Evolutionary conservation across 2,888 invertebrate genomes (phyloP), one percentile per base, ranked within the genome.

Genomic region (Mythimna albipuncta): DNA sequence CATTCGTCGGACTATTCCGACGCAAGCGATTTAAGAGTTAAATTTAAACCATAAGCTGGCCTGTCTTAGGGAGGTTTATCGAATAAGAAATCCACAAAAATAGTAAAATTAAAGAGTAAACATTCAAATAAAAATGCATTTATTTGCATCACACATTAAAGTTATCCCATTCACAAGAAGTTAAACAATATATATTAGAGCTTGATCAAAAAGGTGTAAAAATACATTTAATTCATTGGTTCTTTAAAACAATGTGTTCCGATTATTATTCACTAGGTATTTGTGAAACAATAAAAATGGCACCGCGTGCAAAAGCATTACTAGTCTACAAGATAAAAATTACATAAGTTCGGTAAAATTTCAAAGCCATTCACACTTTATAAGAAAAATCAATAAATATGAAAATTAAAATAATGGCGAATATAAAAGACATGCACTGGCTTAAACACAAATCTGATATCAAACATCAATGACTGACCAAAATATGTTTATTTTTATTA

Each of bases 311-410:
- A 59, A 71, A 32, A 69, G 55, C 41, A 64, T 69, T 16, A 58
- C 50, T 79, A 74, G 54, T 32, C 68, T 80, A 83, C 11, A 65
- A 47, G 41, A 75, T 61, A 61, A 64, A 72, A 70, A 55, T 52
- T 75, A 82, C 65, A 83, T 61, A 70, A 72, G 41, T 77, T 76
- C 61, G 26, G 54, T 77, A 66, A 67, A 77, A 76, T 73, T 65
- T 67, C 72, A 76, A 79, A 81, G 64, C 75, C 71, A 72, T 72
- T 72, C 71, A 73, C 63, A 61, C 74, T 35, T 67, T 44, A 32
- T 13, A 72, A 70, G 71, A 44, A 19, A 77, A 62, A 67, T 61
- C 69, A 83, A 86, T 84, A 85, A 85, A 84, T 77, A 84, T 58
- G 73, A 65, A 64, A 74, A 73, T 26, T 58, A 57, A 72, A 55